These are phyloP conservation scores for Antheraea pernyi DNA, from an alignment of 1,140 invertebrate species.

Conservation along the genomic window DNA sequence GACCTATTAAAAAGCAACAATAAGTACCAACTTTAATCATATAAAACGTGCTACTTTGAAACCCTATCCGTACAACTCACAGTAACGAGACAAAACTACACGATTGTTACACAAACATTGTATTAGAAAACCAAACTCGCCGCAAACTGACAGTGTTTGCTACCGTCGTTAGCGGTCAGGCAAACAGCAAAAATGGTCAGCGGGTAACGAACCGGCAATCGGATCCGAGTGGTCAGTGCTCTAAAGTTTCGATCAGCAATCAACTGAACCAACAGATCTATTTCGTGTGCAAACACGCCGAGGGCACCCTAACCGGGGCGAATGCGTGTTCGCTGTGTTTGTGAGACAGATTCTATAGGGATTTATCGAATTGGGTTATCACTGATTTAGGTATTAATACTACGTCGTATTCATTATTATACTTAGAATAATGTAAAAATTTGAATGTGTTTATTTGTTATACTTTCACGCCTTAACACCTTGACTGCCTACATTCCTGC, in stretches of 20 bases:
- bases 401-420: too few relatives aligned
- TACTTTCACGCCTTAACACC: too few relatives aligned
- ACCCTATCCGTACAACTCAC: too few relatives aligned
- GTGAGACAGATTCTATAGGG: background rate
- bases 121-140: constrained; percentile 42
- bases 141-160: constrained; percentile 48
- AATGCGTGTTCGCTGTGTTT: constrained; percentile 12
- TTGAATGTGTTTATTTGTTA: too few relatives aligned
- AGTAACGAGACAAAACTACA: constrained; percentile 4
- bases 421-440: too few relatives aligned
- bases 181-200: constrained; percentile 69
- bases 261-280: constrained; percentile 72
- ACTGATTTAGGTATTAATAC: background rate
- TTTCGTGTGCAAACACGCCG: constrained; percentile 66
- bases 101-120: constrained; percentile 31
- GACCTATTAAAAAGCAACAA: too few relatives aligned
- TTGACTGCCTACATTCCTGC: too few relatives aligned
- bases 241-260: constrained; percentile 74
- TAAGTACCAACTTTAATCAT: too few relatives aligned
- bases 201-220: constrained; percentile 72
- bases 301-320: constrained; percentile 28
- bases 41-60: too few relatives aligned
- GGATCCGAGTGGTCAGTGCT: constrained; percentile 72
- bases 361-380: constrained; percentile 1
- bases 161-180: constrained; percentile 65